Base-by-base conservation (phyloP, 2,888 invertebrate genomes). In the Achlya flavicornis region DNA sequence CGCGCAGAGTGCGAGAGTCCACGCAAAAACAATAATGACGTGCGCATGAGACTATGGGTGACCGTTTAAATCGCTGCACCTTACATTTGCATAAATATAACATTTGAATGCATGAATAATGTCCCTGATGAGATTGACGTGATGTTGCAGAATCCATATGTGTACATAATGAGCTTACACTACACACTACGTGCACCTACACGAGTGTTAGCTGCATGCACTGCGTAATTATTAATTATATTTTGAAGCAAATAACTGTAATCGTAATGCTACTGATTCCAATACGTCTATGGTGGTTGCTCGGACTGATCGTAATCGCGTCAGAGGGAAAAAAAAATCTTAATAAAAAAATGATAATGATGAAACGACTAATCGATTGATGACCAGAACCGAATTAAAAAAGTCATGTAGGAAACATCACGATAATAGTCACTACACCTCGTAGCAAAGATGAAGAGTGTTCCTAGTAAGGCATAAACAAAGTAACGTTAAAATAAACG, bases 31-130 rank as follows among this genome's bases (percentile, higher is more conserved):
- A 53, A 53, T 53, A n/a, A 53, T 53, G 5, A 53, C 5, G n/a
- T 19, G 48, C 48, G 48, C 48, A 7, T 53, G 48, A 53, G 6
- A 53, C 48, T 53, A 8, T 53, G 48, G 16, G 48, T n/a, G n/a
- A n/a, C n/a, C n/a, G 48, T 53, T 19, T 53, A 53, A 53, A 16
- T 53, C 48, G 48, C 46, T 46, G n/a, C 48, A 53, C 48, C 16
- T n/a, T n/a, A 53, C 19, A 53, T 53, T 53, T n/a, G 16, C 48
- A 53, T 53, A 19, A 53, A 53, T 53, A 53, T 53, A 53, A 16
- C 48, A 53, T 53, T 53, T 53, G 48, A 53, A 53, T 53, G 48
- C 48, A 53, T 53, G 48, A 53, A 53, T 53, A 53, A 53, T 53
- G 19, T 3, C 48, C 19, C 48, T 46, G 16, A 16, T 19, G 16